Conservation (phyloP, 2,888 invertebrate species). For the Nymphalis c-album region DNA sequence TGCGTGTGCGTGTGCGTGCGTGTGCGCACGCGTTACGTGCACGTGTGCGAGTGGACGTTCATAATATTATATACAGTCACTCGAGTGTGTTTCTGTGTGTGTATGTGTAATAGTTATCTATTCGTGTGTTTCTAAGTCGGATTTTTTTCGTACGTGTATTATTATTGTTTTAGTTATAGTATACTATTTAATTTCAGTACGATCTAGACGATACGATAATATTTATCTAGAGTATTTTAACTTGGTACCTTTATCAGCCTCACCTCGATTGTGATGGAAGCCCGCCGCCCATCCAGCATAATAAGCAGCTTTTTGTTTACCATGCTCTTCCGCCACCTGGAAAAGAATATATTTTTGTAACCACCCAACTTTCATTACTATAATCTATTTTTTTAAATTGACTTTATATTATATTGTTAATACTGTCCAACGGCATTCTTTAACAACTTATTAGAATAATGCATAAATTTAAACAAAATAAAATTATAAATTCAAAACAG, state of each 20-base stretch:
- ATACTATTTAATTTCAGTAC: too few species aligned
- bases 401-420: too few species aligned
- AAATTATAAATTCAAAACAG: too few species aligned
- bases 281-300: slow-evolving; percentile 87
- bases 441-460: too few species aligned
- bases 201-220: not conserved
- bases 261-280: slow-evolving; percentile 82
- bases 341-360: slow-evolving; percentile 31
- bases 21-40: not conserved
- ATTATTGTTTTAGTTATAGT: too few species aligned
- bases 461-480: too few species aligned
- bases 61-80: not conserved
- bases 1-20: not conserved
- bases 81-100: too few species aligned
- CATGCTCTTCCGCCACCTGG: slow-evolving; percentile 91
- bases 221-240: not conserved
- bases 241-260: slow-evolving; percentile 30
- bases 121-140: too few species aligned
- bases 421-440: too few species aligned
- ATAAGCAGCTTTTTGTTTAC: slow-evolving; percentile 89
- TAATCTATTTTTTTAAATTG: too few species aligned
- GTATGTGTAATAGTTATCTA: too few species aligned
- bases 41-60: not conserved
- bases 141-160: not conserved
- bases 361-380: not conserved